Base-by-base conservation (phyloP, 2,113 vertebrate genomes). In the Chaetura pelagica region DNA sequence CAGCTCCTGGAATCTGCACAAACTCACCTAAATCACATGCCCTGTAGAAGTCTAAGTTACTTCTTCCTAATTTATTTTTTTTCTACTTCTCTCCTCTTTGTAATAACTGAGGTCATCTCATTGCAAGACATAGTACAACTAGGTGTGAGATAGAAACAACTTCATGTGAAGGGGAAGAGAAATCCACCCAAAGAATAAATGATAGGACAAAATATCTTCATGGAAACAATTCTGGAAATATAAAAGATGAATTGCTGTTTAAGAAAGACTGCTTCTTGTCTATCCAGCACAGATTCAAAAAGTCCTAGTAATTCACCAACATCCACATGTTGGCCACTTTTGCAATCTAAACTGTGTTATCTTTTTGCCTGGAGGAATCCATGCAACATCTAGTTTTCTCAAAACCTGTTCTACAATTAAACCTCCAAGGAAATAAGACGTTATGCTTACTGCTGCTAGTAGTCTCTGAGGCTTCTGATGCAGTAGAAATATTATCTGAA, bases 401-500 rank as follows among this genome's bases (percentile, higher is more conserved):
- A 91, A 89, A 82, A 96, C 63, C 40, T 90, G 90, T 75, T 72
- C 67, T 66, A 86, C 61, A 84, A 42, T 52, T 42, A 96, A 97
- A 95, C 77, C 75, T 92, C 75, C 93, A 55, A 93, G 92, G 72
- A 96, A 97, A 91, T 83, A 96, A 97, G 94, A 78, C 84, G 63
- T 85, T 87, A 94, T 83, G 98, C 98, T 98, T 97, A 99, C 99
- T 98, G 40, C 97, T 98, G 95, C 96, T 97, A 94, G 97, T 97
- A 76, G 97, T 98, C 97, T 99, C 99, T 32, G 99, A 99, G 59
- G 99, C 99, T 98, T 99, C 99, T 38, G 99, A 99, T 71, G 99
- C 98, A 89, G 98, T 98, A 97, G 99, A 99, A 98, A 99, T 97
- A 74, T 98, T 98, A 96, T 99, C 99, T 54, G 98, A 99, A 82